phyloP scores from a whole-genome alignment of 2,888 invertebrate genomes.

The Sphecodes monilicornis region DNA sequence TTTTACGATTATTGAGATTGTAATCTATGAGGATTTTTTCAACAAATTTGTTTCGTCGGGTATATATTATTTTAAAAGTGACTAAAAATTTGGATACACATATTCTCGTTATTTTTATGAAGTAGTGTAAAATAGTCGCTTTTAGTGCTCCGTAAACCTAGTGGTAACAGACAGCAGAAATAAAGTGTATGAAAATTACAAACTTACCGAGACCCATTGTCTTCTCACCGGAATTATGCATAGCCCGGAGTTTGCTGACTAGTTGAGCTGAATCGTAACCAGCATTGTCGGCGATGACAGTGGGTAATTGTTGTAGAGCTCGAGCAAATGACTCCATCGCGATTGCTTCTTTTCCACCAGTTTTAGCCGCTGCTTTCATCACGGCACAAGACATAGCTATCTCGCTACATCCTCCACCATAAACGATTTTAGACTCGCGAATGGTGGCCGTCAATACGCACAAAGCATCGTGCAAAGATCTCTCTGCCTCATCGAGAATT shows the following conservation, averaged over 20 bases:
- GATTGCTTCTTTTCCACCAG: constrained; percentile 98
- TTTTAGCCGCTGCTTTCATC: constrained; percentile 91
- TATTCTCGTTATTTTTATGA: no score
- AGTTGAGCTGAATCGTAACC: constrained; percentile 99
- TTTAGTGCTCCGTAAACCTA: no score
- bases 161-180: background rate
- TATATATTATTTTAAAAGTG: no score
- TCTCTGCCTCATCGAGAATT: constrained; percentile 99
- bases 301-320: constrained; percentile 95
- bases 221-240: constrained; percentile 92
- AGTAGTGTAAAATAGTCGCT: no score
- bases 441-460: constrained; percentile 98
- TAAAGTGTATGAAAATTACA: background rate
- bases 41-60: no score
- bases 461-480: constrained; percentile 98
- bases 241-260: constrained; percentile 95
- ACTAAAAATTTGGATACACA: no score
- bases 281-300: constrained; percentile 99
- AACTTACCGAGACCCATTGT: constrained; percentile 91
- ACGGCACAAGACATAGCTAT: constrained; percentile 99
- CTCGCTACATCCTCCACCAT: constrained; percentile 97
- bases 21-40: no score
- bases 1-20: no score
- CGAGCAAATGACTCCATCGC: constrained; percentile 98
- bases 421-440: constrained; percentile 95